Conservation (phyloP, 2,888 invertebrate species). For the Apoderus coryli region DNA sequence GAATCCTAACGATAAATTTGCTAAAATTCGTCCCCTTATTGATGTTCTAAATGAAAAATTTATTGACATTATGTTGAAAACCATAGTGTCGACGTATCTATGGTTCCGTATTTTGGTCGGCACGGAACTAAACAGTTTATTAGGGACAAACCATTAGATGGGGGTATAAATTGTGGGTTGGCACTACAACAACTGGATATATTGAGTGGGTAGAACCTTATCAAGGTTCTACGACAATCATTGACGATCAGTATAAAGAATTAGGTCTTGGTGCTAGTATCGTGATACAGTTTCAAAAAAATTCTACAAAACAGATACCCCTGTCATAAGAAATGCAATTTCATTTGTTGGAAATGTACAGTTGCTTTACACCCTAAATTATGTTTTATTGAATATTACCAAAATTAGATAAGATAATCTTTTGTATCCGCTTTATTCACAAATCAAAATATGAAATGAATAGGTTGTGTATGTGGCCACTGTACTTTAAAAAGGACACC, state of each 20-base stretch:
- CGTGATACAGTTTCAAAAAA: slow-evolving; percentile 10
- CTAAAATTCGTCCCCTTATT: not conserved
- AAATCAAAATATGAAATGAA: not conserved
- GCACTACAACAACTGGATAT: slow-evolving; percentile 10
- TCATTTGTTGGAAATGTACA: slow-evolving; percentile 10
- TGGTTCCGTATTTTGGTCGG: slow-evolving; percentile 13
- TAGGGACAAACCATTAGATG: slow-evolving; percentile 17
- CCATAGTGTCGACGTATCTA: slow-evolving; percentile 13
- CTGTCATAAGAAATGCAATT: slow-evolving; percentile 5
- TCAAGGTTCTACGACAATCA: slow-evolving; percentile 11
- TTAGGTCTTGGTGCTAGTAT: slow-evolving; percentile 11
- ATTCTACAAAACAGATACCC: slow-evolving; percentile 8
- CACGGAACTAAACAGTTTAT: slow-evolving; percentile 20
- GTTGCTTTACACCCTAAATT: slow-evolving; percentile 8
- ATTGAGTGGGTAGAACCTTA: slow-evolving; percentile 13
- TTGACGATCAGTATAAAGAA: slow-evolving; percentile 10
- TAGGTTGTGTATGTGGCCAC: slow-evolving; percentile 1
- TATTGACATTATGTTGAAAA: too few relatives aligned
- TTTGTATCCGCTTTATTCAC: not conserved
- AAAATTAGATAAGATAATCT: too few relatives aligned
- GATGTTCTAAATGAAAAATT: too few relatives aligned
- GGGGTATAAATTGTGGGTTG: slow-evolving; percentile 13
- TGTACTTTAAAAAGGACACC: slow-evolving; percentile 1
- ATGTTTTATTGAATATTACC: not conserved
- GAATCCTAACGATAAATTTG: slow-evolving; percentile 6